A percentile compares a stretch with the other conserved stretches of the same genome.
Evolutionary conservation across 2,113 vertebrate species (phyloP).

Genomic region (Entomyzon cyanotis): DNA sequence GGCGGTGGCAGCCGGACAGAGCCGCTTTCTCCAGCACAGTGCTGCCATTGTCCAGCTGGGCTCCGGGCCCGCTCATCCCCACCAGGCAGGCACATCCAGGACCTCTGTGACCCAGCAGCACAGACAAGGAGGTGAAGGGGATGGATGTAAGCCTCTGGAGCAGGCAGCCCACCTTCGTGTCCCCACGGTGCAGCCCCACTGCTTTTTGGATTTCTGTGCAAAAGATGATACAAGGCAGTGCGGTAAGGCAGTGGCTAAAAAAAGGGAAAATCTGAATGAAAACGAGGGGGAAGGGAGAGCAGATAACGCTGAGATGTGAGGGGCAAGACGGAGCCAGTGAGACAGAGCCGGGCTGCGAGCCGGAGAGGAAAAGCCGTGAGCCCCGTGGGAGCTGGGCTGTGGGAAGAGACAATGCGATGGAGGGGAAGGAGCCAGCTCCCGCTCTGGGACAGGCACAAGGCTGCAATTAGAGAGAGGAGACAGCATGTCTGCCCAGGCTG

Average conservation of each 20-base stretch:
- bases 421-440: slow-evolving; percentile 21
- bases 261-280: not conserved
- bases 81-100: not conserved
- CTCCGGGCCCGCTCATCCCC: not conserved
- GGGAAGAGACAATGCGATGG: slow-evolving; percentile 29
- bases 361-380: not conserved
- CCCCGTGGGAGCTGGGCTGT: not conserved
- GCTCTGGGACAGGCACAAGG: not conserved
- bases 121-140: not conserved
- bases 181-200: rapidly evolving
- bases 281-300: not conserved
- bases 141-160: not conserved
- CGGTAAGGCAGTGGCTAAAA: not conserved
- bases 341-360: not conserved
- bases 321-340: not conserved
- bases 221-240: not conserved
- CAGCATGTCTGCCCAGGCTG: not conserved
- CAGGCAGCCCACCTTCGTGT: not conserved
- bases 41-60: not conserved
- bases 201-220: not conserved
- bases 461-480: slow-evolving; percentile 50
- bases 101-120: not conserved
- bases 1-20: not conserved
- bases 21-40: slow-evolving; percentile 10
- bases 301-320: rapidly evolving